These are phyloP conservation scores for Etheostoma perlongum DNA, from an alignment of 2,797 vertebrate genomes.

Conservation along the genomic window DNA sequence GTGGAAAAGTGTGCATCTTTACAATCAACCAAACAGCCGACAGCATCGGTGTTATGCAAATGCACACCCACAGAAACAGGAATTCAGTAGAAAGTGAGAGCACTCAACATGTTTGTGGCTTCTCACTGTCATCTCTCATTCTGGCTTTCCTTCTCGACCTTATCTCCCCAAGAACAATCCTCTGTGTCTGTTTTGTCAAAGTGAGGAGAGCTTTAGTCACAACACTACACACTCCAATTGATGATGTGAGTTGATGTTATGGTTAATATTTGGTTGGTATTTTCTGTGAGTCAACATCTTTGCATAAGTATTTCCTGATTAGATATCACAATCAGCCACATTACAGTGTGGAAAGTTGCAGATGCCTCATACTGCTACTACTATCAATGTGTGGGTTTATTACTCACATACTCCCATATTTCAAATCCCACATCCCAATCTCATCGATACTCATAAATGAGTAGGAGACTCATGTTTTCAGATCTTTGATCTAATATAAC, in stretches of 20 bases:
- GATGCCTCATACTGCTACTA: conserved; percentile 59
- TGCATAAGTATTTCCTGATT: conserved; percentile 36
- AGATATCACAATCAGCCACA: conserved; percentile 51
- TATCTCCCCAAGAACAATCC: conserved; percentile 32
- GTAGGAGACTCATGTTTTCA: conserved; percentile 26
- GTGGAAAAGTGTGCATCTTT: conserved; percentile 53
- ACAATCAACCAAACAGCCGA: conserved; percentile 57
- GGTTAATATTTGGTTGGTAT: conserved; percentile 17
- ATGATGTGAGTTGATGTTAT: background rate
- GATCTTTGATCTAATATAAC: conserved; percentile 15
- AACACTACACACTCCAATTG: background rate
- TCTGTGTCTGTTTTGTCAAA: background rate
- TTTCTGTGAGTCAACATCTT: conserved; percentile 38
- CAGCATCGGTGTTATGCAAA: conserved; percentile 42
- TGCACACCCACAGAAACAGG: conserved; percentile 72
- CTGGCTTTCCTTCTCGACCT: conserved; percentile 46
- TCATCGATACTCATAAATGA: conserved; percentile 6
- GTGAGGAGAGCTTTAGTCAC: conserved; percentile 22
- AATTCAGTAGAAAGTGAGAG: conserved; percentile 78
- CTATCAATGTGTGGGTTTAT: conserved; percentile 47
- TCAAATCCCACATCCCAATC: conserved; percentile 36
- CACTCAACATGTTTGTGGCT: conserved; percentile 65
- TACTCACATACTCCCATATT: conserved; percentile 55
- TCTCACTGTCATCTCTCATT: conserved; percentile 55
- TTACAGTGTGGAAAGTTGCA: conserved; percentile 57